Evolutionary conservation across 2,888 invertebrate genomes (phyloP).

Genomic region (Hyppa rectilinea): DNA sequence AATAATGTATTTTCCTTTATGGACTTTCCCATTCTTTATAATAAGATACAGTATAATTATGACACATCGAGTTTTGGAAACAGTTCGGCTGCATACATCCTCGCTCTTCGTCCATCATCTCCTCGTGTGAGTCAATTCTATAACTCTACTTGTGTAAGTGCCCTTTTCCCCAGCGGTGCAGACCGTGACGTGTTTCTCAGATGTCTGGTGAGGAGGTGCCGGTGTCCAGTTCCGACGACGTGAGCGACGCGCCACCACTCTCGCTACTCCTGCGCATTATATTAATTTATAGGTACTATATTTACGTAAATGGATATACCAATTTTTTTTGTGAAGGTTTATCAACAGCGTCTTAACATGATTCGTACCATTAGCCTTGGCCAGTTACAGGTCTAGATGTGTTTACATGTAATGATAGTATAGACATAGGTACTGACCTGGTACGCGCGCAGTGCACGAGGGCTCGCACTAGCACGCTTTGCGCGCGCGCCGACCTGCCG

Average conservation of each 20-base stretch:
- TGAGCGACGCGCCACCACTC: conserved; percentile 12
- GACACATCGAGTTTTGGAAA: not conserved
- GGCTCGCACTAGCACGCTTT: conserved; percentile 5
- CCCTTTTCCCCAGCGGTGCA: not conserved
- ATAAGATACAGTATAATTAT: not conserved
- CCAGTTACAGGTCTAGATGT: too few species aligned
- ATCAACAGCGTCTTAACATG: not conserved
- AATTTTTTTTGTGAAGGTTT: not conserved
- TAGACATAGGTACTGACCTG: conserved; percentile 13
- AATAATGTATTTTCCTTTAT: not conserved
- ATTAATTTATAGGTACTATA: too few species aligned
- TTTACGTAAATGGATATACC: too few species aligned
- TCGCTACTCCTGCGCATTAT: conserved; percentile 44
- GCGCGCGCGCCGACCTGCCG: conserved; percentile 14
- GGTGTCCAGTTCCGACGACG: not conserved
- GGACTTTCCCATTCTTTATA: not conserved
- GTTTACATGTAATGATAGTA: not conserved
- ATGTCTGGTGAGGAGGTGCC: not conserved
- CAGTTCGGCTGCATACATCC: too few species aligned
- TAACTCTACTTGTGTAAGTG: too few species aligned
- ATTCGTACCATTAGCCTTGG: too few species aligned
- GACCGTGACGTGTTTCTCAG: not conserved
- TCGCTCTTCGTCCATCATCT: too few species aligned
- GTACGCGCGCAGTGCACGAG: conserved; percentile 23
- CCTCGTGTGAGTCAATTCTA: too few species aligned